These are phyloP conservation scores for Helobdella robusta DNA, from an alignment of 2,888 invertebrate species.

Conservation along the genomic window DNA sequence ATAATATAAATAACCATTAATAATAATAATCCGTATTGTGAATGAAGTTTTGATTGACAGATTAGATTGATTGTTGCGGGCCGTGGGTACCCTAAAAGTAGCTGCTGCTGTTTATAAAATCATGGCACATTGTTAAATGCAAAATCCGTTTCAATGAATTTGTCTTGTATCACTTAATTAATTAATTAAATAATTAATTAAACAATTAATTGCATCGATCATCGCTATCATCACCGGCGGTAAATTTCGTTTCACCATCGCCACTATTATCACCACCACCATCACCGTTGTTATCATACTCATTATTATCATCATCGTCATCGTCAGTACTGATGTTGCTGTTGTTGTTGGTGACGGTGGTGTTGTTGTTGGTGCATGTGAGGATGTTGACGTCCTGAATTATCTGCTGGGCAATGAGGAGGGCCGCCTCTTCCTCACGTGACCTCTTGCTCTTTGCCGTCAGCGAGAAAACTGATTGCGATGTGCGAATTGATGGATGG, in stretches of 20 bases:
- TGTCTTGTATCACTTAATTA: no score
- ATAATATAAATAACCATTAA: no score
- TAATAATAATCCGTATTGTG: no score
- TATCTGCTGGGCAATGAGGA: slow-evolving; percentile 94
- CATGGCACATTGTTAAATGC: no score
- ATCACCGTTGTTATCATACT: neutral
- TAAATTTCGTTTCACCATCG: slow-evolving; percentile 15
- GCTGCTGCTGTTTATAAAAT: no score
- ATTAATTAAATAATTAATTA: neutral
- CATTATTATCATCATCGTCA: slow-evolving; percentile 20
- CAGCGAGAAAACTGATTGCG: neutral
- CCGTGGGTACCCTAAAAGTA: no score
- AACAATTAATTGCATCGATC: neutral
- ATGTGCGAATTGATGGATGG: no score
- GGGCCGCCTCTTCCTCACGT: slow-evolving; percentile 79
- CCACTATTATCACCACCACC: slow-evolving; percentile 7
- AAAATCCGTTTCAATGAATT: no score
- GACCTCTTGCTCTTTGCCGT: slow-evolving; percentile 7
- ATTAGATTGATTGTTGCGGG: no score
- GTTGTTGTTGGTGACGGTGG: neutral
- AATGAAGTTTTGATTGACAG: no score
- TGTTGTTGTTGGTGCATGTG: slow-evolving; percentile 1
- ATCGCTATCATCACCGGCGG: neutral
- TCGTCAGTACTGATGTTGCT: neutral
- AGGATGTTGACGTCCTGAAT: slow-evolving; percentile 66